Base-by-base conservation (phyloP, 2,888 invertebrate genomes). In the Liopterus haemorrhoidalis region DNA sequence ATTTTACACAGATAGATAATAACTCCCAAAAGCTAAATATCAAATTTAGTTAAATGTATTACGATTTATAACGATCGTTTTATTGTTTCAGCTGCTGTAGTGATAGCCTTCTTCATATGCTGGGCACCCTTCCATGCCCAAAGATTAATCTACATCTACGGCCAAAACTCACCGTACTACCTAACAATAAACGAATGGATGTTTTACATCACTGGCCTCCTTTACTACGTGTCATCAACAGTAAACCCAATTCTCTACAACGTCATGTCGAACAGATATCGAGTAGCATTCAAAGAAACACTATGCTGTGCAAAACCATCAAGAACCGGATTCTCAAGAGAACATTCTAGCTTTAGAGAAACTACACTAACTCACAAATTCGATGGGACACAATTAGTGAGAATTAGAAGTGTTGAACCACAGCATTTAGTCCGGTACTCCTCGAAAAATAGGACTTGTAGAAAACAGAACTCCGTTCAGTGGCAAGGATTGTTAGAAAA, bases 51-150 rank as follows among this genome's bases (percentile, higher is more conserved):
- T n/a, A n/a, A n/a, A n/a, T n/a, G n/a, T n/a, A n/a, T n/a, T n/a
- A n/a, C n/a, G n/a, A n/a, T n/a, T n/a, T n/a, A n/a, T n/a, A n/a
- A n/a, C n/a, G n/a, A n/a, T n/a, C n/a, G n/a, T n/a, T n/a, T n/a
- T 48, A 18, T 53, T 50, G 42, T 72, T 74, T 9, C 72, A 95
- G 95, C 88, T 54, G 90, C 90, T 2, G 94, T 95, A 15, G 95
- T 95, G 41, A 75, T 93, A 5, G 85, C 89, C 21, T 95, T 95
- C 73, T 94, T 94, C 72, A 72, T 92, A 8, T 93, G 94, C 69
- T 95, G 95, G 94, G 90, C 92, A 0, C 95, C 95, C 19, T 95
- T 94, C 71, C 95, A 95, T 71, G 79, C 87, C 50, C 95, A 95
- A 68, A 74, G 95, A 4, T 73, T 95, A 41, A 79, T 91, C 66